Evolutionary conservation across 2,113 vertebrate genomes (phyloP).

Genomic region (Zosterops pallidus): DNA sequence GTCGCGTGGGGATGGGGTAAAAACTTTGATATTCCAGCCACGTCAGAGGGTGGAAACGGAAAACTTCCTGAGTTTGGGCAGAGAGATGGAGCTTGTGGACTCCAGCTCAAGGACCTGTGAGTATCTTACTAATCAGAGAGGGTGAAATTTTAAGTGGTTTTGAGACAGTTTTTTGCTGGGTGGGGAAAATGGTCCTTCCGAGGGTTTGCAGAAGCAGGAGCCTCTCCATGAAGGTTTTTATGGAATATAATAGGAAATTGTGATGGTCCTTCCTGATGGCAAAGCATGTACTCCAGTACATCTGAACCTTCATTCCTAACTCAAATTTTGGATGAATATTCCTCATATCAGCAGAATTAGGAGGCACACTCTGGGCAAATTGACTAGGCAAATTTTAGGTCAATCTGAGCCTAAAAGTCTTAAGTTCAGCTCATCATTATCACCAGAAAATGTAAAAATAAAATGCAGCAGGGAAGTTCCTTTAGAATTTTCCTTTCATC

Average conservation of each 20-base stretch:
- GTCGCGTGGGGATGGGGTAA: fast-evolving
- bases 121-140: neutral
- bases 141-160: neutral
- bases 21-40: neutral
- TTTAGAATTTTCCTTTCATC: neutral
- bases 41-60: fast-evolving
- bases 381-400: too few relatives aligned
- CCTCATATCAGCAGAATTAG: neutral
- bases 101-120: neutral
- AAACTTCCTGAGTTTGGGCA: neutral
- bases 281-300: fast-evolving
- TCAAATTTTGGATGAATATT: neutral
- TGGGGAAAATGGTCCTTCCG: neutral
- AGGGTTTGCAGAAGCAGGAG: neutral
- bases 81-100: fast-evolving
- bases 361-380: neutral
- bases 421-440: neutral
- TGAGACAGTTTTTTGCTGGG: neutral
- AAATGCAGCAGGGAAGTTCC: neutral
- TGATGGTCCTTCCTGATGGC: neutral
- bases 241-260: neutral
- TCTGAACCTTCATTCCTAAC: neutral
- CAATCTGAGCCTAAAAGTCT: neutral
- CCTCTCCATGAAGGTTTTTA: neutral
- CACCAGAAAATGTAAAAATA: neutral